phyloP scores from a whole-genome alignment of 2,888 invertebrate species.

The Acholoe squamosa region DNA sequence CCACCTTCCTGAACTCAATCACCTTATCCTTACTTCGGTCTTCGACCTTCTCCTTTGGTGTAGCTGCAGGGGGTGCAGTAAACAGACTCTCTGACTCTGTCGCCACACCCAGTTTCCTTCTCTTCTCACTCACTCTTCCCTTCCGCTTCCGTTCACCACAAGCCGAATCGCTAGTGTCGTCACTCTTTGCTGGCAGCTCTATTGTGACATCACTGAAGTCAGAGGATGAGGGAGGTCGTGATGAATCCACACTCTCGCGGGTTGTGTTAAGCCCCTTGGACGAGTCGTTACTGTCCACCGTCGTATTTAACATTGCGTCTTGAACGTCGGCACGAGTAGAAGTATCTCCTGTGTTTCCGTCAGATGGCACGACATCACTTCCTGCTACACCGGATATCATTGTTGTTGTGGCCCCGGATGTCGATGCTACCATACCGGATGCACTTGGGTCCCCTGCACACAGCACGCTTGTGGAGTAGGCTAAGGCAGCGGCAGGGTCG shows the following conservation, averaged over 20 bases:
- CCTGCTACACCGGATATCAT: not conserved
- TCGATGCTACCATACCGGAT: not conserved
- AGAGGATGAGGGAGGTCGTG: not conserved
- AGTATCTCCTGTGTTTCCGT: not conserved
- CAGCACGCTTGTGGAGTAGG: not conserved
- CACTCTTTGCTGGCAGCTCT: not conserved
- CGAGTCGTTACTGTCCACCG: constrained; percentile 12
- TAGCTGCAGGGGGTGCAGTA: not conserved
- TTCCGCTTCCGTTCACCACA: not conserved
- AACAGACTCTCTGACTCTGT: not conserved
- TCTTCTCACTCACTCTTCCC: constrained; percentile 3
- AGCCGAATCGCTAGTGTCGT: not conserved
- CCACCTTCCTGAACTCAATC: constrained; percentile 55
- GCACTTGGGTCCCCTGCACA: not conserved
- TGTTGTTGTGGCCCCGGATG: not conserved
- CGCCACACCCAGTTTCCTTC: not conserved
- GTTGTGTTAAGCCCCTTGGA: not conserved
- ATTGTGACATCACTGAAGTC: not conserved
- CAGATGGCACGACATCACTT: constrained; percentile 2
- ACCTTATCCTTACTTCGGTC: not conserved
- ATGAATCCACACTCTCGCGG: not conserved
- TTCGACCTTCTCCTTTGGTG: not conserved
- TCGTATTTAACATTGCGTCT: not conserved
- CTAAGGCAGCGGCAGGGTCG: not conserved
- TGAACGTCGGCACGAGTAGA: not conserved